Conservation (phyloP, 2,113 vertebrate genomes). For the Chascanopsetta lugubris region DNA sequence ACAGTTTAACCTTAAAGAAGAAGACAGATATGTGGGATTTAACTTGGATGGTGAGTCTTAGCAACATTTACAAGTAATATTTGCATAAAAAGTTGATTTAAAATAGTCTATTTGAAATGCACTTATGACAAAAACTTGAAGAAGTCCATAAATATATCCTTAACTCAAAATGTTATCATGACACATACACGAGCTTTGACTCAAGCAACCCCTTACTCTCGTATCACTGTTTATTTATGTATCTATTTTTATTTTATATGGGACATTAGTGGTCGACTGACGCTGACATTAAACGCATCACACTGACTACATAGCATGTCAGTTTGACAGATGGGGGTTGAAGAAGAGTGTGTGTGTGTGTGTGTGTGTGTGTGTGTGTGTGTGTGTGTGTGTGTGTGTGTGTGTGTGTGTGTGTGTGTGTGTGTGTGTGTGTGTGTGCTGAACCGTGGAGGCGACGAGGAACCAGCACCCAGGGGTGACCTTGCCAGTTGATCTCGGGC, state of each 20-base stretch:
- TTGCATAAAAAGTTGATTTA: no score
- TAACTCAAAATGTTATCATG: no score
- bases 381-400: conserved; percentile 28
- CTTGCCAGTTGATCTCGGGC: conserved; percentile 79
- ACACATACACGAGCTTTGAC: no score
- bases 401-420: conserved; percentile 31
- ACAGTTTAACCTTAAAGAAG: conserved; percentile 19
- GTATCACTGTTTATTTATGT: not conserved
- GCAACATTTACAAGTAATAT: no score
- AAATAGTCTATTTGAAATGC: no score
- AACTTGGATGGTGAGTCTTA: not conserved
- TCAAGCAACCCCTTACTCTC: not conserved
- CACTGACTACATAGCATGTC: conserved; percentile 36
- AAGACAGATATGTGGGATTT: not conserved
- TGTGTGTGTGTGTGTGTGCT: conserved; percentile 32
- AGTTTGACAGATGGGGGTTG: conserved; percentile 35
- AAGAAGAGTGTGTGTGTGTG: not conserved
- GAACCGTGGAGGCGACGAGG: conserved; percentile 62
- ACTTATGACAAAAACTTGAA: no score
- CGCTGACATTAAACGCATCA: conserved; percentile 38
- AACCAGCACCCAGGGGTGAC: conserved; percentile 79
- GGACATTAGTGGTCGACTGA: conserved; percentile 4
- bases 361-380: conserved; percentile 28
- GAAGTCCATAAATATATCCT: no score
- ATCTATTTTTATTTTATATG: no score